Base-by-base conservation (phyloP, 1,140 invertebrate genomes). In the Papilio dardanus region DNA sequence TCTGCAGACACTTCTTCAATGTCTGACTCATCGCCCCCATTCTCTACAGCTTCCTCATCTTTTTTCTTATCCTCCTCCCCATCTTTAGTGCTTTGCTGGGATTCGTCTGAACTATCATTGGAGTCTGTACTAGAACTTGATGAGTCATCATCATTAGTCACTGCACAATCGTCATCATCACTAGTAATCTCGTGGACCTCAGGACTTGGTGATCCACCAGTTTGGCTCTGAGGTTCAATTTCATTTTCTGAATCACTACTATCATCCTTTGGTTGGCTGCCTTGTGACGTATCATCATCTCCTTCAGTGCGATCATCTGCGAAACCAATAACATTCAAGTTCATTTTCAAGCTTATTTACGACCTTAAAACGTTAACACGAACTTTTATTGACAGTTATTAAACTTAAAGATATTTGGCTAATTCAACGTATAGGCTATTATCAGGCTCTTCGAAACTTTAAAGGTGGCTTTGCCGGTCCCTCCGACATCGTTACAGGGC, bases 11-110 rank as follows among this genome's bases (percentile, higher is more conserved):
- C 84, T 77, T 96, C 96, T 81, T 92, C 91, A 73, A 91, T 81
- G 78, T 92, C 91, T 68, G 89, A 91, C 75, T 93, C 91, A 66
- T 91, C 90, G 30, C 95, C 96, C 54, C 95, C 95, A 83, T 96
- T 95, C 66, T 95, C 94, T 50, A 95, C 93, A 79, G 95, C 94
- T 76, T 96, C 93, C 81, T 96, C 95, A 83, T 93, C 80, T 80
- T 95, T 73, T 19, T 73, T 73, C 35, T 73, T 96, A 80, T 94
- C 94, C 79, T 95, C 95, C 54, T 95, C 94, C 80, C 94, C 95
- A 68, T 95, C 92, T 82, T 95, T 95, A 87, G 95, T 95, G 77
- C 95, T 94, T 81, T 95, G 92, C 14, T 95, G 95, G 24, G 95
- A 96, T 77, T 94, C 87, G 67, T 91, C 90, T 50, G 90, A 90